phyloP scores from a whole-genome alignment of 2,888 invertebrate genomes.

The Perdita meconis region DNA sequence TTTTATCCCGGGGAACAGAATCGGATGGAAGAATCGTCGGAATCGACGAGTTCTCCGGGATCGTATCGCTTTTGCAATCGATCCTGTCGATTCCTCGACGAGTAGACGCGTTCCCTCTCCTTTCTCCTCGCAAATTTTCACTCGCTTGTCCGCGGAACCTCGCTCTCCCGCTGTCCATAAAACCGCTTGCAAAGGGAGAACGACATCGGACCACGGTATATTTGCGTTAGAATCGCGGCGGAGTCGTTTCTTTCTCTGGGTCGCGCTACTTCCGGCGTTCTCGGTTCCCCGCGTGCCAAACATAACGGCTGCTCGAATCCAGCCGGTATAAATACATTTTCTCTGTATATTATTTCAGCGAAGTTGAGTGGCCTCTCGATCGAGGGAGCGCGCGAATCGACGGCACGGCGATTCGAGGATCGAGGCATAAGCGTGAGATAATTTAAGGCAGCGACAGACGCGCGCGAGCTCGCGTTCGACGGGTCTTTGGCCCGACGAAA shows the following conservation, averaged over 20 bases:
- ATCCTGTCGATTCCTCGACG: not conserved
- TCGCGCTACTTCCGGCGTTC: conserved; percentile 22
- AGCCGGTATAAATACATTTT: conserved; percentile 70
- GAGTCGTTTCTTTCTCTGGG: conserved; percentile 37
- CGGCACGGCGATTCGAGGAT: not conserved
- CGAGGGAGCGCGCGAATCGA: conserved; percentile 16
- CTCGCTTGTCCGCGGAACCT: not conserved
- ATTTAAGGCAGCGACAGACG: too few relatives aligned
- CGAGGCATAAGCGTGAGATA: not conserved
- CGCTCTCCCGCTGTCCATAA: not conserved
- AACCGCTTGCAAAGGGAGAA: not conserved
- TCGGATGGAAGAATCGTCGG: not conserved
- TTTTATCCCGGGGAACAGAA: not conserved
- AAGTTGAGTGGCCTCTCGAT: conserved; percentile 71
- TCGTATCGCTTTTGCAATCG: conserved; percentile 15
- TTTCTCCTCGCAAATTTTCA: not conserved
- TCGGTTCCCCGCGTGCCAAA: conserved; percentile 41
- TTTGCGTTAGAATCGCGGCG: conserved; percentile 63
- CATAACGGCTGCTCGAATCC: conserved; percentile 58
- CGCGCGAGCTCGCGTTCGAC: too few relatives aligned
- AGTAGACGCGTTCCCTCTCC: not conserved
- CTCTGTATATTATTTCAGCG: conserved; percentile 71
- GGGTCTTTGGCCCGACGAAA: too few relatives aligned
- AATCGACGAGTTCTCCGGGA: not conserved
- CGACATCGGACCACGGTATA: conserved; percentile 37